Conservation (phyloP, 92 coral and sea anemone genomes). For the Muricea muricata region DNA sequence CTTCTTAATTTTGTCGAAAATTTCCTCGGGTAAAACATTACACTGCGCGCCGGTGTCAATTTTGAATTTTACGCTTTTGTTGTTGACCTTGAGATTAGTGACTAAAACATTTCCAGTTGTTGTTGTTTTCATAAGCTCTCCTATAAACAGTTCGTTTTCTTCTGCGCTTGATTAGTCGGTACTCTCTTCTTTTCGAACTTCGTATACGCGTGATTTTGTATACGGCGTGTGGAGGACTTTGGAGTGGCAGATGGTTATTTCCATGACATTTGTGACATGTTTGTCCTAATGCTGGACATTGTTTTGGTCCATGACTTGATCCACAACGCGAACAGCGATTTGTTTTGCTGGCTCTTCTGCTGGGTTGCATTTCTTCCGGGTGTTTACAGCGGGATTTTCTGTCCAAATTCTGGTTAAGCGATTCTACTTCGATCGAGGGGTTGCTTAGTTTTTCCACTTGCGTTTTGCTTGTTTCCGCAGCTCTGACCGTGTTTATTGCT, state of each 20-base stretch:
- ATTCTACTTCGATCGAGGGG: no score
- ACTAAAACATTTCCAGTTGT: neutral
- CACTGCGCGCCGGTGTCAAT: slow-evolving; percentile 61
- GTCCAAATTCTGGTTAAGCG: no score
- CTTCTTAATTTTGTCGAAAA: neutral
- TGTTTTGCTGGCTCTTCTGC: no score
- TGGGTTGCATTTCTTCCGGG: no score
- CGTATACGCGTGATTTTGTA: neutral
- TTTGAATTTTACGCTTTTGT: slow-evolving; percentile 36
- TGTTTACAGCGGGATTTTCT: no score
- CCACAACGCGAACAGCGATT: no score
- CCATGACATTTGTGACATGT: slow-evolving; percentile 30
- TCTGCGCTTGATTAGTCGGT: no score
- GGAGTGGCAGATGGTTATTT: neutral
- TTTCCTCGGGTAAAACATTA: slow-evolving; percentile 36
- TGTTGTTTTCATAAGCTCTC: neutral
- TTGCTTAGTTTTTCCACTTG: no score
- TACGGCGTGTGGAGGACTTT: neutral
- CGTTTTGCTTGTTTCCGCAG: no score
- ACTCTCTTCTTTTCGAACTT: neutral
- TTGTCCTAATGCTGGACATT: neutral
- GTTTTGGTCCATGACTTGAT: no score
- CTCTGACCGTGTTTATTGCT: no score
- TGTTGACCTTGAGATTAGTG: neutral
- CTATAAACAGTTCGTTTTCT: no score